Conservation (phyloP, 2,888 invertebrate species). For the Drosophila neutralis region DNA sequence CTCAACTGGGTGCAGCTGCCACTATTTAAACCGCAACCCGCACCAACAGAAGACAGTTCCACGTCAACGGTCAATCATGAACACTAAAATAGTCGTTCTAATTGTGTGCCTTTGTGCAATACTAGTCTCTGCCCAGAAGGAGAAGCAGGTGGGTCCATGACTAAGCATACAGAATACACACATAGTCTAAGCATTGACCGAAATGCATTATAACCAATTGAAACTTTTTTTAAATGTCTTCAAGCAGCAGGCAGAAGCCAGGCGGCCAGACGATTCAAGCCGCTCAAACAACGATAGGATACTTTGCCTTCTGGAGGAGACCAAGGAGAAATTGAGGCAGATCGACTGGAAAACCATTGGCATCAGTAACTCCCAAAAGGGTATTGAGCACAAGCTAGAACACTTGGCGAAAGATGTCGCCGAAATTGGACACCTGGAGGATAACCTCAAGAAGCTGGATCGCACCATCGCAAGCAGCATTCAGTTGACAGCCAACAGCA, state of each 20-base stretch:
- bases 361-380: constrained; percentile 48
- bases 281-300: background rate
- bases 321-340: constrained; percentile 21
- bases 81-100: constrained; percentile 28
- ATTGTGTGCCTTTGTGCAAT: constrained; percentile 23
- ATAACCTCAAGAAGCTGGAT: constrained; percentile 35
- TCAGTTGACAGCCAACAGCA: constrained; percentile 14
- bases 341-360: constrained; percentile 24
- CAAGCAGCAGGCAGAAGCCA: background rate
- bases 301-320: constrained; percentile 23
- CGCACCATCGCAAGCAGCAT: constrained; percentile 9
- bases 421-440: constrained; percentile 40
- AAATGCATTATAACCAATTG: background rate
- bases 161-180: background rate
- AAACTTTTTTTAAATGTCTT: background rate
- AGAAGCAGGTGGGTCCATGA: background rate
- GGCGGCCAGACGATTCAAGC: background rate
- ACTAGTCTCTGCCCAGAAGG: constrained; percentile 7
- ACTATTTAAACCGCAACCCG: constrained; percentile 52
- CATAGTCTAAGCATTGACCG: background rate
- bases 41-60: constrained; percentile 31
- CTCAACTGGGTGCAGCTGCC: background rate
- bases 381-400: constrained; percentile 57
- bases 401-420: constrained; percentile 35
- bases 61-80: constrained; percentile 44